Percentiles rank a stretch among this genome's conserved stretches.
Conservation (phyloP, 2,113 vertebrate genomes). For the Gulo gulo region DNA sequence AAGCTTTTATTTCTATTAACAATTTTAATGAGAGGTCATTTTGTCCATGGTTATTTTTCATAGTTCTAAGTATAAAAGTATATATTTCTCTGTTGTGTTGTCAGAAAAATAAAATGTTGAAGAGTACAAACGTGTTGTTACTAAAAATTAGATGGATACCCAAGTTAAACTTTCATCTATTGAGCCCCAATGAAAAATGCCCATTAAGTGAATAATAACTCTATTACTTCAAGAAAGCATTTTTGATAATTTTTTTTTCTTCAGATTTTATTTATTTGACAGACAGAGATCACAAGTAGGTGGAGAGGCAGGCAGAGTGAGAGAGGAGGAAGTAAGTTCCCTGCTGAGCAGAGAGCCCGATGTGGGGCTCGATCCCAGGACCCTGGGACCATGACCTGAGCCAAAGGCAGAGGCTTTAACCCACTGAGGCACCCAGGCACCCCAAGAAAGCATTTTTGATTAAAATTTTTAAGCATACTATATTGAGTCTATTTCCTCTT, state of each 20-base stretch:
- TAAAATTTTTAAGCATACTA: not conserved
- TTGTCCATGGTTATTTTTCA: not conserved
- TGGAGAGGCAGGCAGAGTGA: too few species aligned
- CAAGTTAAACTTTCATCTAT: not conserved
- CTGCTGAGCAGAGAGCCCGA: too few species aligned
- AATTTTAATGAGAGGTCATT: not conserved
- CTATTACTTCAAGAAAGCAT: not conserved
- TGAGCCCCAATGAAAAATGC: not conserved
- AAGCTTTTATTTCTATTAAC: not conserved
- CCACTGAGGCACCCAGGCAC: too few species aligned
- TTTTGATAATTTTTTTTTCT: not conserved
- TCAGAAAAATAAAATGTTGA: slow-evolving; percentile 11
- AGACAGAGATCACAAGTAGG: too few species aligned
- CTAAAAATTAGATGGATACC: not conserved
- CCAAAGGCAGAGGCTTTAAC: too few species aligned
- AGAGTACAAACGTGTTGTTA: not conserved
- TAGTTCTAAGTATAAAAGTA: not conserved
- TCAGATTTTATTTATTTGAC: too few species aligned
- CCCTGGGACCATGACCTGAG: too few species aligned
- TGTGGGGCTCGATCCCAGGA: too few species aligned
- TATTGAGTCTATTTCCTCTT: not conserved
- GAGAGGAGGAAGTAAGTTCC: too few species aligned
- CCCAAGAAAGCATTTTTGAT: not conserved
- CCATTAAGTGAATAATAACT: not conserved
- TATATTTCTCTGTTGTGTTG: not conserved